A percentile compares a stretch with the other conserved stretches of the same genome.
Conservation (phyloP, 2,113 vertebrate species). For the Pao palembangensis region DNA sequence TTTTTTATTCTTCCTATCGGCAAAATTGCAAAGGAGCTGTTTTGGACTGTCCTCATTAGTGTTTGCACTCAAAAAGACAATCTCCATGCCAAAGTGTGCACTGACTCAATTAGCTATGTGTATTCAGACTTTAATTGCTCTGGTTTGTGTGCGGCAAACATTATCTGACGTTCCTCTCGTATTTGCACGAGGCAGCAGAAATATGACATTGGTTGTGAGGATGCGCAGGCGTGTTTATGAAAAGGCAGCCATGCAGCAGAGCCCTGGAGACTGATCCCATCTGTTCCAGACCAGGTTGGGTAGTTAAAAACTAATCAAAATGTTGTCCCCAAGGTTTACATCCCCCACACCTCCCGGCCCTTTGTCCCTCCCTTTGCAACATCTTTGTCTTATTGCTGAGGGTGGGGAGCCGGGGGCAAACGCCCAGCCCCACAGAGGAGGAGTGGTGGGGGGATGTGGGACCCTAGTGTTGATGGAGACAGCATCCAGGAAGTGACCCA, state of each 20-base stretch:
- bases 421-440: conserved; percentile 37
- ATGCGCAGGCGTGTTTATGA: conserved; percentile 44
- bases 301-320: conserved; percentile 67
- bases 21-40: conserved; percentile 30
- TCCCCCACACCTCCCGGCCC: conserved; percentile 10
- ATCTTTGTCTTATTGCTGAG: conserved; percentile 64
- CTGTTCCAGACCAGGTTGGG: conserved; percentile 59
- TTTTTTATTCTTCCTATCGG: conserved; percentile 27
- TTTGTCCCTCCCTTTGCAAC: conserved; percentile 64
- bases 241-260: conserved; percentile 45
- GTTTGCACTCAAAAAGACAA: conserved; percentile 46
- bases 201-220: conserved; percentile 19
- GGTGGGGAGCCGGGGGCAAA: conserved; percentile 55
- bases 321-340: conserved; percentile 54
- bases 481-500: conserved; percentile 61
- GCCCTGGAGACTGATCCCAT: conserved; percentile 70
- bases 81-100: conserved; percentile 19
- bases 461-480: conserved; percentile 55
- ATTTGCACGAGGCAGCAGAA: conserved; percentile 15
- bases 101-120: conserved; percentile 44
- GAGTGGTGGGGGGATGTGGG: conserved; percentile 12
- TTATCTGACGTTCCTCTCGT: conserved; percentile 14
- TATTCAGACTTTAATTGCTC: conserved; percentile 33
- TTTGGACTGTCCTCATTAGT: conserved; percentile 22
- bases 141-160: conserved; percentile 17